A percentile compares a stretch with the other conserved stretches of the same genome.
phyloP scores from a whole-genome alignment of 2,113 vertebrate species.

The Cheirogaleus medius region DNA sequence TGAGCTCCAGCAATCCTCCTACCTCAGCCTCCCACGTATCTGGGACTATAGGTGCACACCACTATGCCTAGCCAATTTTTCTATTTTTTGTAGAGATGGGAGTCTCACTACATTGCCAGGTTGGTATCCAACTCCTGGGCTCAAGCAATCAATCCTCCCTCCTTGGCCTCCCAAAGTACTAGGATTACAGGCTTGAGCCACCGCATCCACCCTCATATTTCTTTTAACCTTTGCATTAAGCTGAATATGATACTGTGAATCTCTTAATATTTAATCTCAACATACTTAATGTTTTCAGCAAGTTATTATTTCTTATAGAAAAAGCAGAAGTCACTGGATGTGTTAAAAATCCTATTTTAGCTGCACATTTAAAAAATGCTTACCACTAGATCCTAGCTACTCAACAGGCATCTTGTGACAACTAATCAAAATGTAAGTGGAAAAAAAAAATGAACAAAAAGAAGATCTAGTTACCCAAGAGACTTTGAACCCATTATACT shows the following conservation, averaged over 20 bases:
- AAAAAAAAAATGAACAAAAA: conserved; percentile 53
- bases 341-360: neutral
- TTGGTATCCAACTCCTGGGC: too few relatives aligned
- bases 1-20: too few relatives aligned
- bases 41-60: too few relatives aligned
- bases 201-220: neutral
- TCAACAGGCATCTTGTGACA: conserved; percentile 45
- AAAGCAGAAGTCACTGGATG: neutral
- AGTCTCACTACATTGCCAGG: too few relatives aligned
- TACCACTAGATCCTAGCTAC: neutral
- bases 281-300: neutral
- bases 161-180: too few relatives aligned
- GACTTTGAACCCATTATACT: conserved; percentile 56
- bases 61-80: too few relatives aligned
- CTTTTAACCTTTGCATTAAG: neutral
- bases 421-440: conserved; percentile 45
- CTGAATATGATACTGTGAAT: neutral
- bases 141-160: too few relatives aligned
- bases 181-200: too few relatives aligned
- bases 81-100: too few relatives aligned
- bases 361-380: neutral
- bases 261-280: too few relatives aligned
- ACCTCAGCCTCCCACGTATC: too few relatives aligned
- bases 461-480: conserved; percentile 35
- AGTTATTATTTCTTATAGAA: neutral